phyloP scores from a whole-genome alignment of 2,888 invertebrate species.

The Cataglyphis albicans region DNA sequence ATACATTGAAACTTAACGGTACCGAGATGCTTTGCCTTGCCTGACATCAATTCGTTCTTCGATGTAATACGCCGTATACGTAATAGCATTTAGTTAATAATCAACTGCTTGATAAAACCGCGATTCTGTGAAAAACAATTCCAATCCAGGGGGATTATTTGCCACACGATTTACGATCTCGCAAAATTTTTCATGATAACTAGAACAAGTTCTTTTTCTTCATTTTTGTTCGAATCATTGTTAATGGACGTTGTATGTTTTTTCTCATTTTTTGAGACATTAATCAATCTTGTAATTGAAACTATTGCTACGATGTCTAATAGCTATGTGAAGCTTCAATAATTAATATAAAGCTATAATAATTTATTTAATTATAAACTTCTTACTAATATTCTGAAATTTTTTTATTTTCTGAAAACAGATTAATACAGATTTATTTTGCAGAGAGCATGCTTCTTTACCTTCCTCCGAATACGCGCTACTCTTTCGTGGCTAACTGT shows the following conservation, averaged over 20 bases:
- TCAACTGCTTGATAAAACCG: constrained; percentile 29
- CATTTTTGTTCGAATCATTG: background rate
- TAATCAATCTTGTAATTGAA: background rate
- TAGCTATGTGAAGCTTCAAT: no score
- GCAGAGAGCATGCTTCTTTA: constrained; percentile 4
- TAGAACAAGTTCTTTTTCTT: background rate
- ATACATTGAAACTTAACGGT: constrained; percentile 85
- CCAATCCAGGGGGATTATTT: background rate
- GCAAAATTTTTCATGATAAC: background rate
- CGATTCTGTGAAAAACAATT: background rate
- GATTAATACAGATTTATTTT: background rate
- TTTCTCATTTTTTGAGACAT: background rate
- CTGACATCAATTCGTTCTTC: constrained; percentile 83
- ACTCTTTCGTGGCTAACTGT: constrained; percentile 59
- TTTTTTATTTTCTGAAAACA: background rate
- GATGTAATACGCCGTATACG: constrained; percentile 62
- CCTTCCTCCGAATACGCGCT: constrained; percentile 33
- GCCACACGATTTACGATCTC: background rate
- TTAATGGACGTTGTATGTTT: background rate
- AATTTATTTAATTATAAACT: background rate
- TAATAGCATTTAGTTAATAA: constrained; percentile 26
- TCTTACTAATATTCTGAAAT: background rate
- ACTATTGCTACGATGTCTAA: background rate
- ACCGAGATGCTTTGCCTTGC: constrained; percentile 81
- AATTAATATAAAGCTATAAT: background rate